A percentile compares a stretch with the other conserved stretches of the same genome.
Conservation (phyloP, 2,113 vertebrate genomes). For the Dromas ardeola region DNA sequence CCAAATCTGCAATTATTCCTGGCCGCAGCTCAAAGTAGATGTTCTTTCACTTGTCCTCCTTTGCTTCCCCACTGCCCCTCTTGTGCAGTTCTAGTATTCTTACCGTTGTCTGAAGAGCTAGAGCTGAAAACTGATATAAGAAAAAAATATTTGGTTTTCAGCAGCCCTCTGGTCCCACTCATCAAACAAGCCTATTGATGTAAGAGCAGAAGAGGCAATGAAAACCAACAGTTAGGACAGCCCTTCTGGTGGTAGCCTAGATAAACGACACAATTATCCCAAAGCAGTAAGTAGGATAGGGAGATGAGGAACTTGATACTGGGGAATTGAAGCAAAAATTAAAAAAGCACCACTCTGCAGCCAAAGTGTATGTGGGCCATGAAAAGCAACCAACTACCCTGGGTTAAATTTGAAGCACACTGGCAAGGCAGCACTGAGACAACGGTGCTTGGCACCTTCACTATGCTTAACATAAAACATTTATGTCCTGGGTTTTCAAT, state of each 20-base stretch:
- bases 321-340: not conserved
- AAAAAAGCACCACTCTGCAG: not conserved
- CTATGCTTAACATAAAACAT: not conserved
- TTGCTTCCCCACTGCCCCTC: not conserved
- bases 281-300: not conserved
- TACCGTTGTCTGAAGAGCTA: not conserved
- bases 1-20: not conserved
- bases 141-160: not conserved
- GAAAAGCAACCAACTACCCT: not conserved
- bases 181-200: not conserved
- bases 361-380: not conserved
- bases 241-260: not conserved
- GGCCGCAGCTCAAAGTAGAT: not conserved
- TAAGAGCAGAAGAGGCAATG: not conserved
- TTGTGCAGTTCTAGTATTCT: not conserved
- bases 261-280: not conserved
- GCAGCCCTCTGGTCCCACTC: not conserved
- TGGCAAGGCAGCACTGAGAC: not conserved
- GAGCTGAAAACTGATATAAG: not conserved
- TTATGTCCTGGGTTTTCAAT: not conserved
- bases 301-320: not conserved
- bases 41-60: not conserved
- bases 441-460: not conserved
- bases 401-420: not conserved
- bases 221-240: not conserved